Percentiles rank a stretch among this genome's conserved stretches.
Conservation (phyloP, 2,888 invertebrate genomes). For the Cephus pygmeus region DNA sequence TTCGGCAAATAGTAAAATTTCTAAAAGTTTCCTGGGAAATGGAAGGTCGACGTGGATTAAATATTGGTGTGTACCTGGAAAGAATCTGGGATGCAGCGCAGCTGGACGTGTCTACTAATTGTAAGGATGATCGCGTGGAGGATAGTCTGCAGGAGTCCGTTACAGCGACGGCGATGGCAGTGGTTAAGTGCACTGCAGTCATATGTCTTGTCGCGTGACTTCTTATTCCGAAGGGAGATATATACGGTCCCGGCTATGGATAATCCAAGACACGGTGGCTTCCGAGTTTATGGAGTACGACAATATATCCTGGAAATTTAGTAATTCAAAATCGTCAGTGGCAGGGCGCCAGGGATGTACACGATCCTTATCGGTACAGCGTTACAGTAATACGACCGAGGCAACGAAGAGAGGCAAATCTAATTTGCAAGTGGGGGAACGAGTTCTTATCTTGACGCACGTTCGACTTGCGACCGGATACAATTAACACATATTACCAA, state of each 20-base stretch:
- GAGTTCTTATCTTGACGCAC: slow-evolving; percentile 2
- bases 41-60: too few species aligned
- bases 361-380: not conserved
- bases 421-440: slow-evolving; percentile 8
- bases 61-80: slow-evolving; percentile 3
- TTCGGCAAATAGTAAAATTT: too few species aligned
- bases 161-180: slow-evolving; percentile 30
- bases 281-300: too few species aligned
- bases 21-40: too few species aligned
- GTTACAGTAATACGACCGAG: not conserved
- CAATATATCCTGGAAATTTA: too few species aligned
- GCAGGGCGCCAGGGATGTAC: too few species aligned
- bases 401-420: not conserved
- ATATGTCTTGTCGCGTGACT: slow-evolving; percentile 47
- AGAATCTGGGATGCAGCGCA: slow-evolving; percentile 19
- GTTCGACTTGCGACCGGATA: too few species aligned
- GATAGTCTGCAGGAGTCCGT: slow-evolving; percentile 24
- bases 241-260: too few species aligned
- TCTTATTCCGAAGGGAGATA: not conserved
- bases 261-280: too few species aligned
- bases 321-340: too few species aligned
- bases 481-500: slow-evolving; percentile 15
- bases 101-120: slow-evolving; percentile 41
- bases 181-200: slow-evolving; percentile 36
- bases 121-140: slow-evolving; percentile 38